Conservation (phyloP, 2,888 invertebrate genomes). For the Xanthia togata region DNA sequence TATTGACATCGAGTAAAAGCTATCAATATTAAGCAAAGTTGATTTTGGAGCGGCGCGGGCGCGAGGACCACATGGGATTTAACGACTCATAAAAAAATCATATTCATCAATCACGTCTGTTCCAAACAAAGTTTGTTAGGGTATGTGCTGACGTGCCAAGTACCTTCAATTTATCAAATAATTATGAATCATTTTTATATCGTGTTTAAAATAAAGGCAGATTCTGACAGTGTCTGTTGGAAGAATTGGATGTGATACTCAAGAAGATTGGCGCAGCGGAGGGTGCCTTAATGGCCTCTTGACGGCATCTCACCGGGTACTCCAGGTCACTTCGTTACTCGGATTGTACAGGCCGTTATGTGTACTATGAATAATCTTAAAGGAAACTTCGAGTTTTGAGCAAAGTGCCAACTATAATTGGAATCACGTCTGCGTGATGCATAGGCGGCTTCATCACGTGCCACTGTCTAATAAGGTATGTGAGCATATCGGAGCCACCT, state of each 20-base stretch:
- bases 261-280: slow-evolving; percentile 87
- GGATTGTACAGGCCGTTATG: slow-evolving; percentile 85
- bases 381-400: slow-evolving; percentile 72
- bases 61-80: slow-evolving; percentile 64
- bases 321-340: slow-evolving; percentile 90
- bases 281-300: slow-evolving; percentile 89
- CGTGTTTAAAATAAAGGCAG: slow-evolving; percentile 71
- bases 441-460: slow-evolving; percentile 51
- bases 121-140: slow-evolving; percentile 66
- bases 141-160: slow-evolving; percentile 65
- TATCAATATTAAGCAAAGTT: slow-evolving; percentile 67
- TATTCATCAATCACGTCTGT: slow-evolving; percentile 70
- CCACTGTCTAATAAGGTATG: slow-evolving; percentile 37
- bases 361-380: slow-evolving; percentile 84
- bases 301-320: slow-evolving; percentile 83
- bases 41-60: slow-evolving; percentile 58
- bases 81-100: slow-evolving; percentile 71
- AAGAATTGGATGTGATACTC: slow-evolving; percentile 85
- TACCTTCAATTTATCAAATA: slow-evolving; percentile 67
- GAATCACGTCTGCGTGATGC: slow-evolving; percentile 53
- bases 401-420: slow-evolving; percentile 72
- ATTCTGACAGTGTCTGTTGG: slow-evolving; percentile 76
- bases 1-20: slow-evolving; percentile 53
- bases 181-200: slow-evolving; percentile 63
- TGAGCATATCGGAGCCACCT: slow-evolving; percentile 17